A percentile compares a stretch with the other conserved stretches of the same genome.
Evolutionary conservation across 2,888 invertebrate genomes (phyloP).

Genomic region (Scaeva pyrastri): DNA sequence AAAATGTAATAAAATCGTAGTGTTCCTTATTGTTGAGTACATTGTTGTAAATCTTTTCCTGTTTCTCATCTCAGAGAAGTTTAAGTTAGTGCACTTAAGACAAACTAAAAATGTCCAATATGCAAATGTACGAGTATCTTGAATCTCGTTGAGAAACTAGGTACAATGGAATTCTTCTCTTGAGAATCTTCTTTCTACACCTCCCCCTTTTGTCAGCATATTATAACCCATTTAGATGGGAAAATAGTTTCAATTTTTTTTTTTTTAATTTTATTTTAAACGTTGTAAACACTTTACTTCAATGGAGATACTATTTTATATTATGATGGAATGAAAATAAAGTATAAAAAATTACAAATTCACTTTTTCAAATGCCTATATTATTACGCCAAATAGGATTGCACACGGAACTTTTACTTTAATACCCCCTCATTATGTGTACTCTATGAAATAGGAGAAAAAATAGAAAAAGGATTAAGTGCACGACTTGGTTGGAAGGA

Average conservation of each 20-base stretch:
- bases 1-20: not conserved
- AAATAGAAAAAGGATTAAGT: not conserved
- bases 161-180: slow-evolving; percentile 4
- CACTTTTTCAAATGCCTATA: slow-evolving; percentile 36
- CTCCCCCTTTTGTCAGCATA: too few relatives aligned
- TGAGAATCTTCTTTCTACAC: slow-evolving; percentile 8
- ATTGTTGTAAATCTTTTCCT: not conserved
- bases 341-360: slow-evolving; percentile 19
- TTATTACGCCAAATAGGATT: slow-evolving; percentile 35
- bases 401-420: slow-evolving; percentile 27
- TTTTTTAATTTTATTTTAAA: slow-evolving; percentile 26
- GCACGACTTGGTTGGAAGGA: not conserved
- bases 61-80: not conserved
- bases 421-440: slow-evolving; percentile 40
- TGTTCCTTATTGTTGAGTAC: too few relatives aligned
- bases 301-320: slow-evolving; percentile 10
- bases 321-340: not conserved
- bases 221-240: slow-evolving; percentile 27
- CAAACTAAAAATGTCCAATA: slow-evolving; percentile 22
- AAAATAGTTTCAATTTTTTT: slow-evolving; percentile 27
- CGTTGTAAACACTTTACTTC: slow-evolving; percentile 38
- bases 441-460: slow-evolving; percentile 18
- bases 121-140: slow-evolving; percentile 43
- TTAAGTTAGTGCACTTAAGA: slow-evolving; percentile 30
- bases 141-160: slow-evolving; percentile 7